phyloP scores from a whole-genome alignment of 2,888 invertebrate species.

The Dicyrtoma fusca region DNA sequence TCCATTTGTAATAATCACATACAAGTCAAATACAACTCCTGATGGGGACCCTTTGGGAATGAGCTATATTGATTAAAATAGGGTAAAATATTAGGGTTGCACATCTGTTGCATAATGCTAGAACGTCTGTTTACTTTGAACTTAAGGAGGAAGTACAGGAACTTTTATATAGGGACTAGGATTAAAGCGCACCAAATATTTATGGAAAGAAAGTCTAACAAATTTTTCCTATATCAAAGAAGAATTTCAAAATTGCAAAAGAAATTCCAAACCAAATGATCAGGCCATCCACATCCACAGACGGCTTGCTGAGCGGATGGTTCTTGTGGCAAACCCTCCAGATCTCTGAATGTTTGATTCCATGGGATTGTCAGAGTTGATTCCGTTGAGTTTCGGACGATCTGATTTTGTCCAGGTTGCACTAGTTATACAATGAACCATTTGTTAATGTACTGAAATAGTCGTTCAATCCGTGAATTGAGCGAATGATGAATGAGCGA shows the following conservation, averaged over 20 bases:
- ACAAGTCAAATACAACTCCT: slow-evolving; percentile 62
- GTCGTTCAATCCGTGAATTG: background rate
- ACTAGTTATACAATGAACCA: slow-evolving; percentile 63
- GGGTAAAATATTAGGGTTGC: too few species aligned
- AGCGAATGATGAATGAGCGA: background rate
- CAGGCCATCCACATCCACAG: slow-evolving; percentile 88
- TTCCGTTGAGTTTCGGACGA: slow-evolving; percentile 69
- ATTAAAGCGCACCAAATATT: too few species aligned
- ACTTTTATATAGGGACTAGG: too few species aligned
- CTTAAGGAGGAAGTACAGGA: too few species aligned
- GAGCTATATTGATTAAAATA: too few species aligned
- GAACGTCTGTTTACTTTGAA: too few species aligned
- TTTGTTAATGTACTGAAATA: background rate
- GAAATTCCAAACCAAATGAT: too few species aligned
- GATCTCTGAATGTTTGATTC: slow-evolving; percentile 73
- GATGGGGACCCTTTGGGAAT: slow-evolving; percentile 69
- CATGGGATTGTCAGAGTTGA: slow-evolving; percentile 83
- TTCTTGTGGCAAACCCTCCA: slow-evolving; percentile 35
- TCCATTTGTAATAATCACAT: slow-evolving; percentile 57
- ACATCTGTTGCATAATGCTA: too few species aligned
- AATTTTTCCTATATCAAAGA: too few species aligned
- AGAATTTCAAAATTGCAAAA: too few species aligned
- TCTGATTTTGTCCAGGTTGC: slow-evolving; percentile 64
- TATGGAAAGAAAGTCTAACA: too few species aligned
- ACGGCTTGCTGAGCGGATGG: slow-evolving; percentile 57